Base-by-base conservation (phyloP, 2,888 invertebrate genomes). In the Mystacides longicornis region DNA sequence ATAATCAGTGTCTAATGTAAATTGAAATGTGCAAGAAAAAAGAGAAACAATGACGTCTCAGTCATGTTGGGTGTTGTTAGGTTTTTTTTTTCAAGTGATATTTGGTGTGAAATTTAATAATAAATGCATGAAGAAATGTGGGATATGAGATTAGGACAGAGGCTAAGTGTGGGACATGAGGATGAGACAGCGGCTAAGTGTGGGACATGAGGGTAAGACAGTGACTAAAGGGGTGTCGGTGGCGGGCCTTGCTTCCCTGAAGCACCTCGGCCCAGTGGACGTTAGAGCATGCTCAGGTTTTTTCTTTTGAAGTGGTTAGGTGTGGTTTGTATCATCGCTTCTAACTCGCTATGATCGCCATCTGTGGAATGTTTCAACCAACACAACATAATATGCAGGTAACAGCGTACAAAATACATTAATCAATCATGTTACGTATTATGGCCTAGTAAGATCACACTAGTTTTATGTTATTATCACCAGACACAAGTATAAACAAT, bases 231-330 rank as follows among this genome's bases (percentile, higher is more conserved):
- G 57, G 60, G 60, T 51, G 57, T 58, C n/a, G n/a, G n/a, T 47
- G 60, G 55, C 31, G 55, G 55, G 56, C 57, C 60, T 52, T 56
- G 55, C 56, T 60, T 57, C 54, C 57, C 60, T 23, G 60, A 58
- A 54, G 57, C 55, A 51, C 53, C 56, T 33, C 60, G 57, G 58
- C 60, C 60, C 55, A 58, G 55, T 55, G 60, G 60, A 54, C 60
- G 56, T 58, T 77, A 77, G 74, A 77, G 77, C 77, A 77, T 77
- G 73, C 77, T 77, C 73, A 77, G 70, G 71, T 77, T 77, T 72
- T 77, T 77, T 76, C 77, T 72, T 77, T 77, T 77, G 76, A 77
- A 77, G 77, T 77, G 76, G 76, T 77, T 77, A 74, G 77, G 77
- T 74, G 77, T 77, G 63, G 74, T 77, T 77, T 77, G 77, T 69